These are phyloP conservation scores for Myotis vivesi DNA, from an alignment of 2,797 vertebrate genomes.

Conservation along the genomic window DNA sequence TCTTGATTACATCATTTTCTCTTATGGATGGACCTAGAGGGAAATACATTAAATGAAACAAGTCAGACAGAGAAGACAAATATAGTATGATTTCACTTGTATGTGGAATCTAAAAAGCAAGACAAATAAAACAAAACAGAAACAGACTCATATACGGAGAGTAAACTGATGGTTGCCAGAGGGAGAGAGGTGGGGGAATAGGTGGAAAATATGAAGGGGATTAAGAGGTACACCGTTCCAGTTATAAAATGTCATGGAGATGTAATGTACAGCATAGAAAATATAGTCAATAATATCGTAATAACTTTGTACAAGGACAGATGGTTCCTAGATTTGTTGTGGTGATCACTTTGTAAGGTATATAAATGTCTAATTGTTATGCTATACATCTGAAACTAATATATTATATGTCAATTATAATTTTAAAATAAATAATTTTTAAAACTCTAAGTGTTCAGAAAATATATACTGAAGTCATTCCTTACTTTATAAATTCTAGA, in stretches of 20 bases:
- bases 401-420: not conserved
- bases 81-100: not conserved
- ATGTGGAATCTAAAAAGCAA: not conserved
- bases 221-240: not conserved
- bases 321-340: not conserved
- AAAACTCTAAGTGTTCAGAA: not conserved
- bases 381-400: not conserved
- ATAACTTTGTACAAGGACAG: not conserved
- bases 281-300: not conserved
- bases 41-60: not conserved
- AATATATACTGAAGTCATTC: not conserved
- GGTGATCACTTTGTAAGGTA: not conserved
- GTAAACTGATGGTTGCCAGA: not conserved
- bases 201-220: not conserved
- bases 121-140: not conserved
- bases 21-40: not conserved
- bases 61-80: not conserved
- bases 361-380: not conserved
- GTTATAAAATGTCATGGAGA: not conserved
- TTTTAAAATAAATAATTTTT: not conserved
- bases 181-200: not conserved
- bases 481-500: conserved; percentile 20
- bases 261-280: not conserved
- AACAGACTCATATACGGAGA: not conserved
- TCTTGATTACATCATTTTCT: not conserved